phyloP scores from a whole-genome alignment of 2,113 vertebrate genomes.

The Crotalus horridus region DNA sequence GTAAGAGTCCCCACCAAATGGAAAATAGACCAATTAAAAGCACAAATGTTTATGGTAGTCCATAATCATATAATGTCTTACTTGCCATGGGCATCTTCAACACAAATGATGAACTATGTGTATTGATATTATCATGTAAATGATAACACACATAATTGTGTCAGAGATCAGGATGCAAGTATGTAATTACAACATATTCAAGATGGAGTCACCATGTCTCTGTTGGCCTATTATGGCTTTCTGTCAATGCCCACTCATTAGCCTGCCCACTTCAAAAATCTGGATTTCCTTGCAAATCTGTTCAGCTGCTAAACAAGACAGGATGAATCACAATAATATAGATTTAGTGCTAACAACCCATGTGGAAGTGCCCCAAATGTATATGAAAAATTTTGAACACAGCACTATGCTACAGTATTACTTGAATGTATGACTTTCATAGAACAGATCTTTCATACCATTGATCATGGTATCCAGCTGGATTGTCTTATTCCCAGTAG shows the following conservation, averaged over 20 bases:
- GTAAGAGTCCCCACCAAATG: background rate
- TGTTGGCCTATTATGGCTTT: background rate
- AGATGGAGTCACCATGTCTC: background rate
- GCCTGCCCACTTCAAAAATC: background rate
- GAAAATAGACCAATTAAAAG: background rate
- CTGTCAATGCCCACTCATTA: background rate
- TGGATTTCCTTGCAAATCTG: background rate
- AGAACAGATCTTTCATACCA: background rate
- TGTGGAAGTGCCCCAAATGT: background rate
- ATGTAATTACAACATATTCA: background rate
- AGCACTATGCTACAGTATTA: background rate
- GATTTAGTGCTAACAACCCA: background rate
- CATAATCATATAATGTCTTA: background rate
- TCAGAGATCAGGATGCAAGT: background rate
- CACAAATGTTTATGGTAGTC: background rate
- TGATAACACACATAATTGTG: background rate
- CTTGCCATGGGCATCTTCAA: background rate
- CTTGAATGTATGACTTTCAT: background rate
- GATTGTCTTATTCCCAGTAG: background rate
- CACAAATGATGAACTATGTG: background rate
- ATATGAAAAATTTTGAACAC: background rate
- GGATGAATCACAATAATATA: background rate
- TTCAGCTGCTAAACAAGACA: background rate
- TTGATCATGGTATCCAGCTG: background rate
- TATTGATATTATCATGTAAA: background rate